Evolutionary conservation across 1,140 invertebrate species (phyloP).

Genomic region (Philotrypesis tridentata): DNA sequence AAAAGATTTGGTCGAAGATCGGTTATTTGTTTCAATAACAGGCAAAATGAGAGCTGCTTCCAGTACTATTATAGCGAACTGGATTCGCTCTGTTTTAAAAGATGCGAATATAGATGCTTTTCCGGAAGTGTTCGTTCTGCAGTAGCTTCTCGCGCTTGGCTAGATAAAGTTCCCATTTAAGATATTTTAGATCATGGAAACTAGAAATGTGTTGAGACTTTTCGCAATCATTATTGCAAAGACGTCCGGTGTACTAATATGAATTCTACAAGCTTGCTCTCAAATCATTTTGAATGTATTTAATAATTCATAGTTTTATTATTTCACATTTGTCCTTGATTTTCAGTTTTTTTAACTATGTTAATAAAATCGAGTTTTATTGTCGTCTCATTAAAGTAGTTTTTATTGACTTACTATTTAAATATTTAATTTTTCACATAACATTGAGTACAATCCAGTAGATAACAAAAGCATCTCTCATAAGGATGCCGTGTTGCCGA

Average conservation of each 20-base stretch:
- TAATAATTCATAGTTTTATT: slow-evolving; percentile 8
- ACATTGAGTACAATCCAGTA: slow-evolving; percentile 47
- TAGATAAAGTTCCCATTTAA: slow-evolving; percentile 55
- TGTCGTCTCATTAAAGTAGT: no score
- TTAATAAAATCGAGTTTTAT: no score
- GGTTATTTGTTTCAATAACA: slow-evolving; percentile 39
- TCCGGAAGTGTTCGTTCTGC: slow-evolving; percentile 58
- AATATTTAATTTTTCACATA: slow-evolving; percentile 52
- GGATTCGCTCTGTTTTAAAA: slow-evolving; percentile 55
- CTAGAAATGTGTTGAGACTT: slow-evolving; percentile 55
- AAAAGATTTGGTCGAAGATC: slow-evolving; percentile 12
- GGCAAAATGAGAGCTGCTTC: slow-evolving; percentile 50
- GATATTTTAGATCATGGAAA: slow-evolving; percentile 54
- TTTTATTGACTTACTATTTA: no score
- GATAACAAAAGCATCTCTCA: slow-evolving; percentile 52
- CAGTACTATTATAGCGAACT: slow-evolving; percentile 54
- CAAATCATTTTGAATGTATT: slow-evolving; percentile 23
- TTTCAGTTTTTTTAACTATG: no score
- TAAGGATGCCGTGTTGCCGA: slow-evolving; percentile 52
- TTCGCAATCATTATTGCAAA: slow-evolving; percentile 58
- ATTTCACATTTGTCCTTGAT: no score
- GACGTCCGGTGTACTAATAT: neutral
- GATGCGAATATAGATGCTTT: slow-evolving; percentile 51
- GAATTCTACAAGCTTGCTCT: slow-evolving; percentile 27
- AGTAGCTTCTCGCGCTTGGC: slow-evolving; percentile 56